Conservation (phyloP, 2,797 vertebrate species). For the Triplophysa yarkandensis region DNA sequence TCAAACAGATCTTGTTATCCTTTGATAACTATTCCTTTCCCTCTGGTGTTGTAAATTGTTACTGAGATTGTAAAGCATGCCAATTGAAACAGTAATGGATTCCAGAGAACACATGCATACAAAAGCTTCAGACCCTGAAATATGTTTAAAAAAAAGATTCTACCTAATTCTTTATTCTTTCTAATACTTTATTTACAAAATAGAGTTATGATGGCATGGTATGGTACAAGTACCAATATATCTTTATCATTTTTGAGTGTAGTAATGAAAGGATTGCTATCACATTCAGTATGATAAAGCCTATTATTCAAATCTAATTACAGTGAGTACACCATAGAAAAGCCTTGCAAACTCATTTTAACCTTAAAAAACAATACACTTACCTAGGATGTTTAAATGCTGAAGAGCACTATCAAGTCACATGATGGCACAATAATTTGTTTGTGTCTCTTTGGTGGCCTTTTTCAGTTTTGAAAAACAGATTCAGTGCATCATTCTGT, state of each 20-base stretch:
- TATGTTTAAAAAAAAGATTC: neutral
- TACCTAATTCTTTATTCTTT: neutral
- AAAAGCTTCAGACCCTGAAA: neutral
- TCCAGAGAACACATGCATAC: too few species aligned
- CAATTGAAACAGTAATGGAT: too few species aligned
- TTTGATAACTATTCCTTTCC: neutral
- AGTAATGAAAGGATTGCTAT: neutral
- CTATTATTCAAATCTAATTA: conserved; percentile 11
- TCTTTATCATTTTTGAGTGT: neutral
- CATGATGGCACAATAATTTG: conserved; percentile 11
- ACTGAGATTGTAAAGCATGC: too few species aligned
- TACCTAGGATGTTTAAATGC: conserved; percentile 4
- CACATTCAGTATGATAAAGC: conserved; percentile 19
- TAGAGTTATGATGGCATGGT: neutral
- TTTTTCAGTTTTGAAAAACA: conserved; percentile 17
- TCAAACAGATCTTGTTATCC: neutral
- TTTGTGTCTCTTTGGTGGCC: conserved; percentile 6
- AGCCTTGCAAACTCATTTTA: conserved; percentile 5
- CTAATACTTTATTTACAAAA: neutral
- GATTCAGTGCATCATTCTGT: neutral
- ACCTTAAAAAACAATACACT: neutral
- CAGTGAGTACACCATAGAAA: neutral
- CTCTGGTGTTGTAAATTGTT: too few species aligned
- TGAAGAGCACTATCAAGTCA: neutral
- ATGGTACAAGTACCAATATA: neutral